Evolutionary conservation across 2,888 invertebrate genomes (phyloP), one percentile per base, ranked within the genome.

Genomic region (Trypoxylon attenuatum): DNA sequence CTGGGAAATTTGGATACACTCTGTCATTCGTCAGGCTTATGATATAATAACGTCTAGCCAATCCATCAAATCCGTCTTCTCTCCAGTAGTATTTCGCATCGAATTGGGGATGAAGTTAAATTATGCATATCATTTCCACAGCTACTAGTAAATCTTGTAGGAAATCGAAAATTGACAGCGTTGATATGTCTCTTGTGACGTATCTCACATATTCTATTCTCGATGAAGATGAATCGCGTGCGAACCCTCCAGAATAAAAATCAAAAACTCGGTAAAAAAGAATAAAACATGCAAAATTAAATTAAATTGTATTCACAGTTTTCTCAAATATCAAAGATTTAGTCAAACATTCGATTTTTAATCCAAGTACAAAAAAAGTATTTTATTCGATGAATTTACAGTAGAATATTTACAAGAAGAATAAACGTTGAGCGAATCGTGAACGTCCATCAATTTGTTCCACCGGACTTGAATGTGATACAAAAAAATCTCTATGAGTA

Each of bases 1-100:
- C 50, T 50, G 38, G 60, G 46, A 63, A 71, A 65, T 71, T 69
- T 42, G 41, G 33, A 52, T n/a, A n/a, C 21, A 19, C 41, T 33
- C 51, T 59, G 51, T 57, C 66, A 57, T 67, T 67, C 62, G 23
- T 53, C 18, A 38, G 5, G 16, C 23, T 23, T 29, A 10, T 15
- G 5, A 5, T 15, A 50, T 45, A 69, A 59, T 67, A 55, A 50
- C 52, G 50, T 41, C 49, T 45, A 21, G n/a, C 15, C 8, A 8
- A 54, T 54, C 62, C 67, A 59, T 27, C 39, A n/a, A 21, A 21
- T 15, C 54, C 42, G 29, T 42, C 38, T 42, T 6, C 21, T 23
- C 0, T 25, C 18, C 53, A 13, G 39, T n/a, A n/a, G n/a, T n/a
- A 45, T 25, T 46, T 49, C 56, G 43, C 41, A 21, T 13, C 15